Evolutionary conservation across 92 coral and sea anemone genomes (phyloP), one percentile per base, ranked within the genome.

Genomic region (Palythoa caribaeorum): DNA sequence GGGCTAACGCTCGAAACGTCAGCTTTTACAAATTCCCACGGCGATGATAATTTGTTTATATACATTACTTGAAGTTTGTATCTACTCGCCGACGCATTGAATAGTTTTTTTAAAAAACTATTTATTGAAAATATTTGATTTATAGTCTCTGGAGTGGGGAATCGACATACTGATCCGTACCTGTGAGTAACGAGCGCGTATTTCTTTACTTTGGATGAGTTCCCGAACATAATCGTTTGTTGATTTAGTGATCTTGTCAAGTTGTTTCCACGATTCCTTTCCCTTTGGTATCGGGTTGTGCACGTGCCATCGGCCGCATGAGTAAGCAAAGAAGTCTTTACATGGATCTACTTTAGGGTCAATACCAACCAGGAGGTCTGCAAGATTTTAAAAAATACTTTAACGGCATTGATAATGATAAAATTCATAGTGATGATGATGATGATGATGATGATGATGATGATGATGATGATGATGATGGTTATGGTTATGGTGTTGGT

Each of bases 251-350:
- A 90, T 38, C 57, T 90, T 91, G 10, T 73, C 17, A 54, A 94
- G 80, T 72, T 91, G 94, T 47, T 86, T 88, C 97, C 97, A 94
- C 12, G 54, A 54, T 1, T 12, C 3, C 38, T 86, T 80, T 12
- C 73, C 60, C 16, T 80, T 47, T 21, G 95, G 95, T 6, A 86
- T 80, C 9, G 95, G 97, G 51, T 94, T 94, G 55, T 84, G 80
- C 60, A 81, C 73, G 17, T 70, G 38, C 97, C 97, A 94, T 53
- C 91, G 89, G 3, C 97, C 97, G 59, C 97, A 94, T 3, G 95
- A 91, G 77, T 90, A 94, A 21, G 87, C 54, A 63, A 85, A 88
- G 86, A 94, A 94, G 71, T 94, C 90, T 51, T 94, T 88, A 83
- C 97, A 94, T 10, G 97, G 97, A 59, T 92, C 92, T 8, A 92